Evolutionary conservation across 2,888 invertebrate species (phyloP), one percentile per base, ranked within the genome.

Genomic region (Sinotaia quadrata): DNA sequence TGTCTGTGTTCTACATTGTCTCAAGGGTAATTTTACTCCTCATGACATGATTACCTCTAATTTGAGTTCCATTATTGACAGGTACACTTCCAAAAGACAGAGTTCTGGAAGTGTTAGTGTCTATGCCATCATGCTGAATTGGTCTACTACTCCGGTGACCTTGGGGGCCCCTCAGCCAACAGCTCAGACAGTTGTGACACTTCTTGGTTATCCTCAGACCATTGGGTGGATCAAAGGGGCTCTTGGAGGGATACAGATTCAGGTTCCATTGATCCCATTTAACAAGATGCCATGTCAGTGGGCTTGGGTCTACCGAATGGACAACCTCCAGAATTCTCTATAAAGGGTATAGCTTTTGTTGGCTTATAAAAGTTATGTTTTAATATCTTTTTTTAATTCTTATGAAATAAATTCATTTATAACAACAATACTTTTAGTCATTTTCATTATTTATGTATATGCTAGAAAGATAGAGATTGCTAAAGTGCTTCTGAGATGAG

Each of bases 111-210:
- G 60, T 33, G 61, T 62, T 24, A 69, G 63, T 21, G 89, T 94
- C 21, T 95, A 93, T 85, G 94, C 93, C 0, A 91, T 91, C 58
- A 87, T 92, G 33, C 88, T 95, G 44, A 85, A 91, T 2, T 95
- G 95, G 93, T 94, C 94, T 0, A 83, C 87, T 34, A 87, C 90
- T 51, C 90, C 90, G 68, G 85, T 93, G 18, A 75, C 87, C 29
- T 86, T 92, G 21, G 89, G 89, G 72, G 87, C 90, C 0, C 81
- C 89, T 0, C 84, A 84, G 29, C 62, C 78, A 2, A 71, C 87
- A 24, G 69, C 79, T 1, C 72, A 80, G 3, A 84, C 87, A 2
- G 81, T 78, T 56, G 88, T 92, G 34, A 78, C 76, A 5, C 72
- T 92, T 73, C 84, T 92, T 36, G 92, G 92, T 10, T 89, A 81